Base-by-base conservation (phyloP, 1,140 invertebrate species). In the Drosophila repletoides region DNA sequence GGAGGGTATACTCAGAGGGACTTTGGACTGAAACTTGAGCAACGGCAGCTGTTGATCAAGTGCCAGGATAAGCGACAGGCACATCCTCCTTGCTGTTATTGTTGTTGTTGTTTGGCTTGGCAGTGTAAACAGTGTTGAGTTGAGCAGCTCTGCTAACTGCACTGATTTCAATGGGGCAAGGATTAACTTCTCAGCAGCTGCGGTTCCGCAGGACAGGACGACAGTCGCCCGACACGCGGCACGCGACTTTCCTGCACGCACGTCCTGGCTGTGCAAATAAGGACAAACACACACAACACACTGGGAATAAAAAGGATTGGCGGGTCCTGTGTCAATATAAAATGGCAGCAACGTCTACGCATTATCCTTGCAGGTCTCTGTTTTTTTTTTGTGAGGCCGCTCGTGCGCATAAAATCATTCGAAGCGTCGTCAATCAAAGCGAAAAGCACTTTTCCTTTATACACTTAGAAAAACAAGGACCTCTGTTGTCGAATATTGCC, bases 371-470 rank as follows among this genome's bases (percentile, higher is more conserved):
- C 73, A 55, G 36, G 79, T 73, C 56, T 53, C 12, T 45, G 21
- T 61, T 41, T 40, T 72, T 63, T 63, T 48, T 46, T 53, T 77
- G 55, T 51, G 36, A 48, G 36, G 63, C 63, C 75, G 75, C 80
- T 75, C 79, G 79, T 84, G 79, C 79, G 74, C 84, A 71, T 86
- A 86, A 84, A 84, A 84, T 86, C 79, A 84, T 74, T 84, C 77
- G 70, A 74, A 72, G 79, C 80, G 58, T 84, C 80, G 79, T 84
- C 79, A 84, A 84, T 84, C 79, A 84, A 60, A 64, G 80, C 43
- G 61, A 72, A 83, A 84, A 67, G 61, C 64, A 66, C 66, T 84
- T 77, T 84, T 24, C 60, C n/a, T n/a, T n/a, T n/a, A n/a, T n/a
- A n/a, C n/a, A n/a, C n/a, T n/a, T n/a, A n/a, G n/a, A n/a, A n/a